Conservation (phyloP, 2,113 vertebrate species). For the Dasyornis broadbenti region DNA sequence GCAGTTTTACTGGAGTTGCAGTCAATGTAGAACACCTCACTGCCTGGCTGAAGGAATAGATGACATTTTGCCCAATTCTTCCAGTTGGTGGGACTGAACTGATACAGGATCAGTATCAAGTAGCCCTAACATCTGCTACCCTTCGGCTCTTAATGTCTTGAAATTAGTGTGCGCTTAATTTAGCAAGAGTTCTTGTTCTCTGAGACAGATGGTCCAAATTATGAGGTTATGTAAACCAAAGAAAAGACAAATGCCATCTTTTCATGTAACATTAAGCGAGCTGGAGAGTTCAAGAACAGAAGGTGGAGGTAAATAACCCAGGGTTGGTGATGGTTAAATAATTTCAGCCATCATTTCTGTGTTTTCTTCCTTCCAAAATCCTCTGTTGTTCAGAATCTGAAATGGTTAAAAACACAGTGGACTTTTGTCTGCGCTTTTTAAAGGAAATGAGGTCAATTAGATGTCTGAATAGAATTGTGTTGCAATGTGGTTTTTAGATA, state of each 20-base stretch:
- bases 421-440: neutral
- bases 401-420: neutral
- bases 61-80: neutral
- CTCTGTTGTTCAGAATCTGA: neutral
- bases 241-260: neutral
- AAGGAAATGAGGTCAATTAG: constrained; percentile 23
- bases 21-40: neutral
- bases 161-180: neutral
- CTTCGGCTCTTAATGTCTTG: neutral
- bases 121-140: neutral
- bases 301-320: neutral
- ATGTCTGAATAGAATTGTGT: constrained; percentile 13
- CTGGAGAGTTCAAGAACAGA: neutral
- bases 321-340: neutral
- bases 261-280: neutral
- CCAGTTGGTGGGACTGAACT: neutral
- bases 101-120: neutral
- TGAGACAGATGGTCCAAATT: neutral
- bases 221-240: neutral
- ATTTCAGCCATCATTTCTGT: neutral
- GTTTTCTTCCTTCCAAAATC: neutral
- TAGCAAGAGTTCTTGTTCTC: neutral
- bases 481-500: neutral
- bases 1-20: neutral
- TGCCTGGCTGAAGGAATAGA: neutral